Base-by-base conservation (phyloP, 2,797 vertebrate genomes). In the Chelmon rostratus region DNA sequence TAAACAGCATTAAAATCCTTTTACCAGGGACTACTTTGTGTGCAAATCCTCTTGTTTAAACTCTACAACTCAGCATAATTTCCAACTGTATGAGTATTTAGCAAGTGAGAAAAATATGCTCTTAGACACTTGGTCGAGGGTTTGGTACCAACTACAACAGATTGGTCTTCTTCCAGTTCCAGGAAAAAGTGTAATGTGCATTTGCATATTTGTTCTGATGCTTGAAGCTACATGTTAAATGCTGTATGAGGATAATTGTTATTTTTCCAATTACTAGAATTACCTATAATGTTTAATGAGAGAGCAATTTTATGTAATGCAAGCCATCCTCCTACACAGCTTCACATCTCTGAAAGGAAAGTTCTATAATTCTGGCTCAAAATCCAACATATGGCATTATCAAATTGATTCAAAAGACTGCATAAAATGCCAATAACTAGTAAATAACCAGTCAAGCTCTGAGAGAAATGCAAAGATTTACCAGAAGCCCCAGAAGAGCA, bases 81-180 rank as follows among this genome's bases (percentile, higher is more conserved):
- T 56, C 46, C 3, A 74, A 9, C 25, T 78, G 19, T 49, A 28
- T 62, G 13, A 66, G 78, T 73, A 54, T 42, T 68, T 1, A 63
- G 58, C 23, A 31, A 15, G n/a, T n/a, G 5, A 50, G 21, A 59
- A 47, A 52, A 42, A 56, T 33, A 21, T 37, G 40, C n/a, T 4
- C 11, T 2, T 6, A 46, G 15, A 49, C 33, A 58, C 3, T n/a
- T 58, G 68, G 31, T 59, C 19, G 3, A 53, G 35, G 42, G 12
- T 33, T 37, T 73, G 18, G 16, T n/a, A 49, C 25, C 28, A 46
- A 31, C n/a, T 25, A n/a, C 6, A 78, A 33, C n/a, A n/a, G 54
- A 15, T 5, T 68, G 70, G 19, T 23, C 6, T n/a, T 46, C 19
- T 23, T 54, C 49, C 10, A 15, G 19, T 13, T 18, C 1, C 38